Evolutionary conservation across 1,140 invertebrate genomes (phyloP).

Genomic region (Copidosoma floridanum): DNA sequence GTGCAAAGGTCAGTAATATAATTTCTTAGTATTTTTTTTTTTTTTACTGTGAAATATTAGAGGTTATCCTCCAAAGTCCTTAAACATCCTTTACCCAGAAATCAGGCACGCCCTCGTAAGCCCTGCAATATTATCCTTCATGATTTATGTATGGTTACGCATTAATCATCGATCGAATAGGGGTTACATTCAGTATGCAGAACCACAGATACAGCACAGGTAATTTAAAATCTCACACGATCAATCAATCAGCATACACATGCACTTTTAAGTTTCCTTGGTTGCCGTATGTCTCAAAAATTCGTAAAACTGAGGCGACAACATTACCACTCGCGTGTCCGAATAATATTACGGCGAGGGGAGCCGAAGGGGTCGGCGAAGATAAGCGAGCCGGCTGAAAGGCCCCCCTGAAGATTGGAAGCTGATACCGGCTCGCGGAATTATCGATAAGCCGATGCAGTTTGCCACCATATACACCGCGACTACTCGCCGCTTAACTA

Average conservation of each 20-base stretch:
- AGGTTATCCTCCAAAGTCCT: no score
- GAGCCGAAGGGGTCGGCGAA: no score
- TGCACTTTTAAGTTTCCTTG: neutral
- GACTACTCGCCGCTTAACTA: neutral
- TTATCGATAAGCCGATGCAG: constrained; percentile 14
- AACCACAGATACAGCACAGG: no score
- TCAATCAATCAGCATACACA: neutral
- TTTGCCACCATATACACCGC: no score
- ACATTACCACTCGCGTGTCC: constrained; percentile 6
- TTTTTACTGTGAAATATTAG: no score
- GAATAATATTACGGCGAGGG: constrained; percentile 1
- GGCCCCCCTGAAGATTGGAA: constrained; percentile 8
- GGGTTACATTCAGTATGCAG: no score
- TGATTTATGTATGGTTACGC: neutral
- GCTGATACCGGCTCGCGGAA: neutral
- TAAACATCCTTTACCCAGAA: no score
- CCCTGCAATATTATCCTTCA: no score
- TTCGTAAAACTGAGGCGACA: constrained; percentile 1
- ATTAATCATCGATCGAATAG: neutral
- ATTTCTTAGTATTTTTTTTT: no score
- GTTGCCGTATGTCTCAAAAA: neutral
- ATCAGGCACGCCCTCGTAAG: no score
- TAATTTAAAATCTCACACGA: neutral
- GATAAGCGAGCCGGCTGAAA: neutral
- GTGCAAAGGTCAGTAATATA: no score